Evolutionary conservation across 2,888 invertebrate genomes (phyloP).

Genomic region (Acleris holmiana): DNA sequence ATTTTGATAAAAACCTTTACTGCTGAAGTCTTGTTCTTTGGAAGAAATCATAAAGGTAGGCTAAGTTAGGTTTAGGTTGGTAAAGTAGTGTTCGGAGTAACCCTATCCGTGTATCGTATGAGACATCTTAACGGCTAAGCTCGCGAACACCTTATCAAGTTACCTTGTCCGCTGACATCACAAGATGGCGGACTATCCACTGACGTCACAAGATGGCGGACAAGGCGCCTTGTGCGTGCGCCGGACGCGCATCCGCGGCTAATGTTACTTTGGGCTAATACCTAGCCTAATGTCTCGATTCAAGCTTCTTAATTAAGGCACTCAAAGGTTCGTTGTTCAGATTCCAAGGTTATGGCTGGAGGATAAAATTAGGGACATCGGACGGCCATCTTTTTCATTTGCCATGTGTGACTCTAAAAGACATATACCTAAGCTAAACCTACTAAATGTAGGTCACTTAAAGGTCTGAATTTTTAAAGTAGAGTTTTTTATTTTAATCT

Average conservation of each 20-base stretch:
- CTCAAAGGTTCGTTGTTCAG: slow-evolving; percentile 10
- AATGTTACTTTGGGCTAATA: slow-evolving; percentile 43
- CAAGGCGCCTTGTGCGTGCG: slow-evolving; percentile 32
- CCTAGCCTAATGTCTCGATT: slow-evolving; percentile 46
- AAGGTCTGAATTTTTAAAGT: too few relatives aligned
- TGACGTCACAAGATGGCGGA: slow-evolving; percentile 17
- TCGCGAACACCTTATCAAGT: slow-evolving; percentile 11
- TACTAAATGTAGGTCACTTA: too few relatives aligned
- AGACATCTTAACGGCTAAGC: neutral
- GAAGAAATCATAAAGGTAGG: too few relatives aligned
- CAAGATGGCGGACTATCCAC: slow-evolving; percentile 11
- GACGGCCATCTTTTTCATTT: too few relatives aligned
- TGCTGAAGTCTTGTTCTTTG: too few relatives aligned
- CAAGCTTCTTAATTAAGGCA: neutral
- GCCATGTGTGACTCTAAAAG: too few relatives aligned
- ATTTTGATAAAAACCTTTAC: too few relatives aligned
- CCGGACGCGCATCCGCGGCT: slow-evolving; percentile 38
- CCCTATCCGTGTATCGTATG: too few relatives aligned
- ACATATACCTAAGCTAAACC: too few relatives aligned
- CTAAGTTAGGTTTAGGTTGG: too few relatives aligned
- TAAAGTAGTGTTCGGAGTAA: too few relatives aligned
- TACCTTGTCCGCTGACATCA: slow-evolving; percentile 19
- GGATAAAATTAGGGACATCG: neutral
- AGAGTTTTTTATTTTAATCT: too few relatives aligned
- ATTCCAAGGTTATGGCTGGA: neutral